Evolutionary conservation across 1,140 invertebrate genomes (phyloP), one percentile per base, ranked within the genome.

Genomic region (Polypedilum pembai): DNA sequence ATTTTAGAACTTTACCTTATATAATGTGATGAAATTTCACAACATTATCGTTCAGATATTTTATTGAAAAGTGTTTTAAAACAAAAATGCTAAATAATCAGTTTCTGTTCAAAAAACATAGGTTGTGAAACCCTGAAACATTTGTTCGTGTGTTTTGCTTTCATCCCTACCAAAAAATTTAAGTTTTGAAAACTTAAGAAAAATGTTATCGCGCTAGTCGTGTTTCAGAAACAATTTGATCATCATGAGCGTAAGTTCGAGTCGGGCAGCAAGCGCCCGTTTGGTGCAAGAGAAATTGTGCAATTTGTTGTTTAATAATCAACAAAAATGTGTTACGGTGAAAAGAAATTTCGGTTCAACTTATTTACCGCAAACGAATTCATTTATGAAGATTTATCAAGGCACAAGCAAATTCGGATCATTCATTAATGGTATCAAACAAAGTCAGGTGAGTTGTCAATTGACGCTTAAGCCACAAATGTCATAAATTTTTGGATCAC

Each of bases 241-340:
- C 86, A 90, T 89, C 88, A 88, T 88, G 86, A 89, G 88, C 87
- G 85, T 90, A 88, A 88, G 87, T 85, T 88, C 88, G 83, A 87
- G 87, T 87, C 87, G 88, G 86, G 85, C 65, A 69, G 8, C 90
- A 84, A 90, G 88, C 89, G 88, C 86, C 86, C 88, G 88, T 17
- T 33, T 69, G 65, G 65, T 88, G 83, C 85, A 87, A 80, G 88
- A 90, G 85, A 89, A 89, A 87, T 84, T 90, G 88, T 90, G 88
- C 86, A 87, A 89, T 85, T 88, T 88, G 78, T 74, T 74, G 33
- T 18, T 65, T 65, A 45, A 33, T 17, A 74, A 74, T 33, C 33
- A 65, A 8, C 40, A 66, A 74, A 74, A 74, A 69, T 69, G 65
- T 69, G 17, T 69, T 20, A 69, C 65, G 20, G 17, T 21, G 17